Evolutionary conservation across 2,797 vertebrate genomes (phyloP).

Genomic region (Cercopithecus neglectus): DNA sequence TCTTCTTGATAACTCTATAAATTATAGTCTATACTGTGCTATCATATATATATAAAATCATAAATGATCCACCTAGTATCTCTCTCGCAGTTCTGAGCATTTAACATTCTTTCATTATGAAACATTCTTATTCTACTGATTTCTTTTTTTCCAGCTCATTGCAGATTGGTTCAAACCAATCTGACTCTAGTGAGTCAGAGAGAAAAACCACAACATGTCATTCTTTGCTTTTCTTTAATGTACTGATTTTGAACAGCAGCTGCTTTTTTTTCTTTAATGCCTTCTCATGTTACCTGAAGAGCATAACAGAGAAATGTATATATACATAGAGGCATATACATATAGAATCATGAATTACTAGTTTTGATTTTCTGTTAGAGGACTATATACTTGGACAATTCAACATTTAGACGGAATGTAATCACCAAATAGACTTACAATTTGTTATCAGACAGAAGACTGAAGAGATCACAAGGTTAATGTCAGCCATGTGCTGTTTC

Average conservation of each 20-base stretch:
- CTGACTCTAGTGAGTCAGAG: not conserved
- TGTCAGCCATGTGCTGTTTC: slow-evolving; percentile 50
- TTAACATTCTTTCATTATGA: not conserved
- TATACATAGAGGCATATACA: not conserved
- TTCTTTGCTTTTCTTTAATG: not conserved
- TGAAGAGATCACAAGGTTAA: slow-evolving; percentile 20
- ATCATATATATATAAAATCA: not conserved
- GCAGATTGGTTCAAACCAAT: not conserved
- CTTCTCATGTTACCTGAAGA: not conserved
- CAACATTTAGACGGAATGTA: slow-evolving; percentile 46
- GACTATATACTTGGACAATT: slow-evolving; percentile 44
- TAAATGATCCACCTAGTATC: not conserved
- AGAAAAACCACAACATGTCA: not conserved
- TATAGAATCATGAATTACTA: not conserved
- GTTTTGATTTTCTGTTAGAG: not conserved
- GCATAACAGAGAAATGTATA: not conserved
- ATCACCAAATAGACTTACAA: slow-evolving; percentile 37
- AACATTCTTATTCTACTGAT: not conserved
- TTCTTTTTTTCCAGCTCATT: not conserved
- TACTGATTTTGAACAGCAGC: not conserved
- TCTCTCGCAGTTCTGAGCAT: not conserved
- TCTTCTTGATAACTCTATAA: not conserved
- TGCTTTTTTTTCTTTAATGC: not conserved
- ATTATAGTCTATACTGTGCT: not conserved
- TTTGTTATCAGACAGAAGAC: slow-evolving; percentile 58